Conservation (phyloP, 1,140 invertebrate species). For the Ladona fulva region DNA sequence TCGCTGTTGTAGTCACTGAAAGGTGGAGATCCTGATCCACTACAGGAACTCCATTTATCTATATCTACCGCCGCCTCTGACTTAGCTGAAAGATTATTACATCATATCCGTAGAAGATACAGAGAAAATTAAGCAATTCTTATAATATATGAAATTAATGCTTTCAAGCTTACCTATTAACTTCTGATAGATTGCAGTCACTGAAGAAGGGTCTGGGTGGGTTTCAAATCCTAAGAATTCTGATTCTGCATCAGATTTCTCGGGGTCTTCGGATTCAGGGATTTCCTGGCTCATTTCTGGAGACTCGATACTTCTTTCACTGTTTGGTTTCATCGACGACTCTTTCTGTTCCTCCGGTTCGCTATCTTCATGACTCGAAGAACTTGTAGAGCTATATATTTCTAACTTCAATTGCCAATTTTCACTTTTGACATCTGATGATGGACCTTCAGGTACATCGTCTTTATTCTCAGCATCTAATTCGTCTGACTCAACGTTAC, state of each 20-base stretch:
- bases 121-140: too few species aligned
- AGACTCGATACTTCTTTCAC: background rate
- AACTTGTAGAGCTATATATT: background rate
- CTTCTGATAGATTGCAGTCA: background rate
- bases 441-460: background rate
- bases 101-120: too few species aligned
- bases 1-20: background rate
- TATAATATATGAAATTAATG: too few species aligned
- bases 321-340: background rate
- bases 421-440: background rate
- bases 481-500: background rate
- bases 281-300: background rate
- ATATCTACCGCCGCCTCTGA: background rate
- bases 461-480: background rate
- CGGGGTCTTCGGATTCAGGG: background rate
- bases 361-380: background rate
- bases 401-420: background rate
- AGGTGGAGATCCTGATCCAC: background rate
- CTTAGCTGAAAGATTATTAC: background rate
- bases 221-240: background rate
- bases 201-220: background rate
- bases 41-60: background rate
- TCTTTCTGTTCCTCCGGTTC: background rate
- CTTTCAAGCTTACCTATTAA: background rate
- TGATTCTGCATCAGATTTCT: background rate